phyloP scores from a whole-genome alignment of 2,888 invertebrate species.

The Thelaira solivaga region DNA sequence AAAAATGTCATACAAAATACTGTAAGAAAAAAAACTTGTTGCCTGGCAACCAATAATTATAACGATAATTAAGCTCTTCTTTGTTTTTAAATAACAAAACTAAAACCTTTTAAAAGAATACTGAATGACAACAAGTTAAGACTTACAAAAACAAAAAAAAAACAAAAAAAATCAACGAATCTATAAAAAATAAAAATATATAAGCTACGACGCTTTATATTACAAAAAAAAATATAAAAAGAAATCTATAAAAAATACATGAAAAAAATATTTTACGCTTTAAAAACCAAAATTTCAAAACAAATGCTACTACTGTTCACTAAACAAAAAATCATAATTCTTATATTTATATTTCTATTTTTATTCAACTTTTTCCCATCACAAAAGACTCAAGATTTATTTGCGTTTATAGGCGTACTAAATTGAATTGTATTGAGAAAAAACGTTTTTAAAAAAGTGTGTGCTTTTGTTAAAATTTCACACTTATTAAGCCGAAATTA shows the following conservation, averaged over 20 bases:
- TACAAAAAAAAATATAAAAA: conserved; percentile 10
- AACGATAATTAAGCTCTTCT: background rate
- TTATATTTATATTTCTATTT: too few relatives aligned
- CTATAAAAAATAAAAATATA: conserved; percentile 12
- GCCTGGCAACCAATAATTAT: conserved; percentile 42
- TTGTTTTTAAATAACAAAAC: conserved; percentile 22
- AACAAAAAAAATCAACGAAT: conserved; percentile 28
- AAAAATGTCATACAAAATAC: conserved; percentile 37
- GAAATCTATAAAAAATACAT: conserved; percentile 40
- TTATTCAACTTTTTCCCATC: conserved; percentile 50
- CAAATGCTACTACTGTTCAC: background rate
- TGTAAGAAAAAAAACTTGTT: conserved; percentile 51
- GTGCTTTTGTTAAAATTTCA: conserved; percentile 7
- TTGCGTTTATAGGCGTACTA: background rate
- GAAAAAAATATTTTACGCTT: conserved; percentile 45
- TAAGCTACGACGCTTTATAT: conserved; percentile 3
- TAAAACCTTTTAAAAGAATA: conserved; percentile 8
- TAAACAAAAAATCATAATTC: too few relatives aligned
- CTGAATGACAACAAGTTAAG: conserved; percentile 56
- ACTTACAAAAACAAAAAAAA: conserved; percentile 47
- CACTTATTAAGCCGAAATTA: background rate
- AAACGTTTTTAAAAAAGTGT: conserved; percentile 15
- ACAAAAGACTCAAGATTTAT: conserved; percentile 11
- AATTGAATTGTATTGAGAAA: background rate
- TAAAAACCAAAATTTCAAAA: background rate